A percentile compares a stretch with the other conserved stretches of the same genome.
These are phyloP conservation scores for Triplophysa dalaica DNA, from an alignment of 2,113 vertebrate genomes.

Conservation along the genomic window DNA sequence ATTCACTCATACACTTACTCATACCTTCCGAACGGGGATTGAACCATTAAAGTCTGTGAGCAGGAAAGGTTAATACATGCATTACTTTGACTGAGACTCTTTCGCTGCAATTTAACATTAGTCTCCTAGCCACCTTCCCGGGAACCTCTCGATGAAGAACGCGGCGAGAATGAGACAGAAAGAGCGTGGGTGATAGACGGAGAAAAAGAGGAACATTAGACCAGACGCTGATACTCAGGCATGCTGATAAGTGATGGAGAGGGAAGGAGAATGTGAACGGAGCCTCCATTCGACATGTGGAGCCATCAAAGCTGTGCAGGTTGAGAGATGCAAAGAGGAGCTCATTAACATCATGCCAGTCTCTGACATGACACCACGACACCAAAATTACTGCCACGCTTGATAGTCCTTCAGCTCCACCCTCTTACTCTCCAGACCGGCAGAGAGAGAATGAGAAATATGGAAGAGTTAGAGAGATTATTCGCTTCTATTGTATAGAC, in stretches of 20 bases:
- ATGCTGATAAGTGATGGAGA: conserved; percentile 9
- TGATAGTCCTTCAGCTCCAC: conserved; percentile 39
- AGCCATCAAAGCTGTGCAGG: conserved; percentile 24
- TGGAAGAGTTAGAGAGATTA: no score
- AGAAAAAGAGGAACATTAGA: conserved; percentile 21
- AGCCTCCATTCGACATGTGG: conserved; percentile 10
- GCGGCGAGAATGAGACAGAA: background rate
- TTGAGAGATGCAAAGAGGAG: conserved; percentile 7
- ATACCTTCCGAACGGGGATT: background rate
- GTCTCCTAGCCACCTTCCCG: background rate
- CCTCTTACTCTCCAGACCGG: conserved; percentile 27
- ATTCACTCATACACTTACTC: background rate
- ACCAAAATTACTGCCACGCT: conserved; percentile 54
- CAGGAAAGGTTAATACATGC: conserved; percentile 7
- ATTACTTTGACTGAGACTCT: conserved; percentile 3
- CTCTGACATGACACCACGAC: conserved; percentile 55
- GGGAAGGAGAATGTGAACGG: background rate
- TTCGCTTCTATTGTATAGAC: no score
- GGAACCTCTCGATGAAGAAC: background rate
- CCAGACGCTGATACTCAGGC: conserved; percentile 3
- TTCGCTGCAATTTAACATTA: conserved; percentile 25
- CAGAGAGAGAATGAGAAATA: background rate
- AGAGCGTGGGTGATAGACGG: background rate
- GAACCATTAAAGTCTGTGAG: background rate
- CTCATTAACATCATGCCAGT: conserved; percentile 57